These are phyloP conservation scores for Acheta domesticus DNA, from an alignment of 2,888 invertebrate genomes.

Conservation along the genomic window DNA sequence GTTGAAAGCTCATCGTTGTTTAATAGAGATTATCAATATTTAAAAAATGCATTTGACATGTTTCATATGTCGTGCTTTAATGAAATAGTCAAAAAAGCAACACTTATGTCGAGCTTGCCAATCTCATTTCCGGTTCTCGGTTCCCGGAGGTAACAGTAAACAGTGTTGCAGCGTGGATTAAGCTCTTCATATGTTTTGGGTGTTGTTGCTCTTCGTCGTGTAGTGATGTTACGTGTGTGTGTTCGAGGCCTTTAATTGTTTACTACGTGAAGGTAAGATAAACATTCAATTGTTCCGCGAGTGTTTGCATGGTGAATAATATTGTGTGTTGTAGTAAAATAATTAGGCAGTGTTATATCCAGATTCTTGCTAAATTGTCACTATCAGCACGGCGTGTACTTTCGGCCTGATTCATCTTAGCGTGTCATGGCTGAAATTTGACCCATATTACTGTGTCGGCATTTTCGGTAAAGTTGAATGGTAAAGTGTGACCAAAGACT, in stretches of 20 bases:
- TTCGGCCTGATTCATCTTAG: slow-evolving; percentile 33
- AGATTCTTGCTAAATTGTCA: background rate
- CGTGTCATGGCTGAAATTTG: slow-evolving; percentile 50
- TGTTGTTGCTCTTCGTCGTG: slow-evolving; percentile 24
- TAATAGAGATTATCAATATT: background rate
- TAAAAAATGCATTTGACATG: background rate
- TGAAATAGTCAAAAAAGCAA: background rate
- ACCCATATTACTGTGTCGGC: slow-evolving; percentile 46
- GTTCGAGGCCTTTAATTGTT: slow-evolving; percentile 21
- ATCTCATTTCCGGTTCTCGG: slow-evolving; percentile 22
- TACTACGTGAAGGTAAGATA: slow-evolving; percentile 24
- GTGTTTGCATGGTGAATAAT: background rate
- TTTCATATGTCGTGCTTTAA: background rate
- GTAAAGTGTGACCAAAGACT: no score
- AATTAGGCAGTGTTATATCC: background rate
- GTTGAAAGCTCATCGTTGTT: background rate
- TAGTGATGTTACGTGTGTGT: slow-evolving; percentile 25
- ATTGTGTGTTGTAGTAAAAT: background rate
- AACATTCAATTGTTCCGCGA: background rate
- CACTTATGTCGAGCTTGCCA: background rate
- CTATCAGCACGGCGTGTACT: background rate
- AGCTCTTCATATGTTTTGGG: slow-evolving; percentile 27
- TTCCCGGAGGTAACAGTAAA: slow-evolving; percentile 25
- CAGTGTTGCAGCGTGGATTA: slow-evolving; percentile 30
- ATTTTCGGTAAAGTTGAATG: background rate